phyloP scores from a whole-genome alignment of 1,140 invertebrate species.

The Drosophila funebris region DNA sequence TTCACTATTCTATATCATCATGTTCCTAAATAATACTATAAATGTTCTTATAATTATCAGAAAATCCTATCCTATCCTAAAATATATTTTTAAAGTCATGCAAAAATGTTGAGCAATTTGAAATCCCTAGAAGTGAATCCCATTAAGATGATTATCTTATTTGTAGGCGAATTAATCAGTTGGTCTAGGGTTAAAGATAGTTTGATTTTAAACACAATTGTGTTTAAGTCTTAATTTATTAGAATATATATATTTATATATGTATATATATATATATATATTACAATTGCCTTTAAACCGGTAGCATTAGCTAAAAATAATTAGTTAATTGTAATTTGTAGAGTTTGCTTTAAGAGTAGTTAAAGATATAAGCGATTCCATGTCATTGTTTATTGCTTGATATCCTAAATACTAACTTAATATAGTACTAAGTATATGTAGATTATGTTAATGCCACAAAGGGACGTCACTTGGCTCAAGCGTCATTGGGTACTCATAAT shows the following conservation, averaged over 20 bases:
- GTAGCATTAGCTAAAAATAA: slow-evolving; percentile 14
- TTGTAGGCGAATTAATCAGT: too few species aligned
- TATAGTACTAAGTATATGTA: slow-evolving; percentile 28
- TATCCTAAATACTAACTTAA: slow-evolving; percentile 60
- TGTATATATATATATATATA: too few species aligned
- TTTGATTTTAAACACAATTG: slow-evolving; percentile 27
- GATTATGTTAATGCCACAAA: slow-evolving; percentile 46
- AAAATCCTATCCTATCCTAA: too few species aligned
- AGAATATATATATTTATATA: slow-evolving; percentile 21
- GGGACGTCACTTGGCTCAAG: slow-evolving; percentile 37
- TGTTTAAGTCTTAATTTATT: slow-evolving; percentile 63
- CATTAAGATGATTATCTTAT: too few species aligned
- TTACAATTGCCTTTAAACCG: slow-evolving; percentile 47
- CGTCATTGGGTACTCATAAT: slow-evolving; percentile 25
- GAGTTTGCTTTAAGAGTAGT: slow-evolving; percentile 13
- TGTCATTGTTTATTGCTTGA: slow-evolving; percentile 62
- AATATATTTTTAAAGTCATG: too few species aligned
- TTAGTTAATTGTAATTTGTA: slow-evolving; percentile 36
- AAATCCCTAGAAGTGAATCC: too few species aligned
- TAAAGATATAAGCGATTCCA: slow-evolving; percentile 25
- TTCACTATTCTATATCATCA: too few species aligned
- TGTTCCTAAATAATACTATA: too few species aligned
- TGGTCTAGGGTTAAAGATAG: not conserved
- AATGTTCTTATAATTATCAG: too few species aligned
- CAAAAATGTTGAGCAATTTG: too few species aligned